Conservation (phyloP, 2,797 vertebrate species). For the Clarias platycephalus region DNA sequence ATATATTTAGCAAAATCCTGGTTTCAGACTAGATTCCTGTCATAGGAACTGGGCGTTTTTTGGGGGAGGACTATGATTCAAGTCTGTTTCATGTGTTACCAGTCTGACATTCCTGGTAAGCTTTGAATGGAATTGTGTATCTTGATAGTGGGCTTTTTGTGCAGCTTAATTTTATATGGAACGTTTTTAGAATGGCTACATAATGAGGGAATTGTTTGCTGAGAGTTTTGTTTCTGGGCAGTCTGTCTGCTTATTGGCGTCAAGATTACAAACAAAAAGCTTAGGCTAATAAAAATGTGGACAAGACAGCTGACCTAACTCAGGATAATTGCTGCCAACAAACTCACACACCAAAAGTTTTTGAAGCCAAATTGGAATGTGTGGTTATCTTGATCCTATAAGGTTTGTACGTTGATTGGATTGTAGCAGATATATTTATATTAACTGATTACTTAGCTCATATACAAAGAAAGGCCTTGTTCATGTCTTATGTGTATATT, state of each 20-base stretch:
- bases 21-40: conserved; percentile 18
- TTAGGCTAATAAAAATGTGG: conserved; percentile 29
- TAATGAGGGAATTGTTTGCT: conserved; percentile 42
- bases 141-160: background rate
- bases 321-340: conserved; percentile 3
- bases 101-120: background rate
- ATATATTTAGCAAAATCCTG: conserved; percentile 33
- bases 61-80: conserved; percentile 11
- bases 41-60: conserved; percentile 6
- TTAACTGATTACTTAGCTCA: background rate
- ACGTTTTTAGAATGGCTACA: background rate
- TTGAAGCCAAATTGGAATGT: conserved; percentile 27
- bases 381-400: conserved; percentile 20
- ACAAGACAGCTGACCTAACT: conserved; percentile 18
- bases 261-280: background rate
- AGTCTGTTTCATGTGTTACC: conserved; percentile 7
- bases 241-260: conserved; percentile 3
- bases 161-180: background rate
- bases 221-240: conserved; percentile 34
- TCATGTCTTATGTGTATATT: background rate
- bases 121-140: background rate
- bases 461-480: conserved; percentile 4
- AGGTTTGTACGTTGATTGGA: background rate
- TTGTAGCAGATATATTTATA: background rate
- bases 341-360: background rate